phyloP scores from a whole-genome alignment of 2,113 vertebrate species.

The Phalacrocorax aristotelis region DNA sequence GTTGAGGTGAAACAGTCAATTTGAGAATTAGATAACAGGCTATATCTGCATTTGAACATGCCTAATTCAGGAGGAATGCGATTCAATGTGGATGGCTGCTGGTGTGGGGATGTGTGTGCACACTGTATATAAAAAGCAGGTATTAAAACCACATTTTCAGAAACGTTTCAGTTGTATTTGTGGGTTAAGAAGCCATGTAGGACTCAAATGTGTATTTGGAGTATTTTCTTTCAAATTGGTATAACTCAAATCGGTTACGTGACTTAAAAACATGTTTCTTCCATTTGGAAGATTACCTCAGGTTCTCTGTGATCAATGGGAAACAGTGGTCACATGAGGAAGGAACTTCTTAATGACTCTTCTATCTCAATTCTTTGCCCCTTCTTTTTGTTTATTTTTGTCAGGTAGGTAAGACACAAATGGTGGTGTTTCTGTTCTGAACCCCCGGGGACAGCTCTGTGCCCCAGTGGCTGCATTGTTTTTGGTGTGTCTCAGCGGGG shows the following conservation, averaged over 20 bases:
- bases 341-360: neutral
- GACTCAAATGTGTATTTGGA: neutral
- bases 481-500: neutral
- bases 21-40: neutral
- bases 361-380: neutral
- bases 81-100: neutral
- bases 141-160: neutral
- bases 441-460: neutral
- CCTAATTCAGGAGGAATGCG: neutral
- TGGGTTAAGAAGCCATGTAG: neutral
- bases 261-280: neutral
- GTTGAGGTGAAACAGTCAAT: neutral
- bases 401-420: neutral
- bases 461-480: fast-evolving
- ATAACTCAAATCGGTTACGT: neutral
- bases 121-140: neutral
- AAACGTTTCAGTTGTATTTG: neutral
- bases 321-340: neutral
- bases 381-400: neutral
- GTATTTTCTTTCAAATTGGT: neutral
- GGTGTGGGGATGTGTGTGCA: no score
- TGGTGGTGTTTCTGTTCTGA: neutral
- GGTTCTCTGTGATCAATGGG: neutral
- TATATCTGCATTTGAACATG: neutral
- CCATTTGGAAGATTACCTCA: neutral